These are phyloP conservation scores for Hydrozoanthus gracilis DNA, from an alignment of 92 coral and sea anemone genomes.

Conservation along the genomic window DNA sequence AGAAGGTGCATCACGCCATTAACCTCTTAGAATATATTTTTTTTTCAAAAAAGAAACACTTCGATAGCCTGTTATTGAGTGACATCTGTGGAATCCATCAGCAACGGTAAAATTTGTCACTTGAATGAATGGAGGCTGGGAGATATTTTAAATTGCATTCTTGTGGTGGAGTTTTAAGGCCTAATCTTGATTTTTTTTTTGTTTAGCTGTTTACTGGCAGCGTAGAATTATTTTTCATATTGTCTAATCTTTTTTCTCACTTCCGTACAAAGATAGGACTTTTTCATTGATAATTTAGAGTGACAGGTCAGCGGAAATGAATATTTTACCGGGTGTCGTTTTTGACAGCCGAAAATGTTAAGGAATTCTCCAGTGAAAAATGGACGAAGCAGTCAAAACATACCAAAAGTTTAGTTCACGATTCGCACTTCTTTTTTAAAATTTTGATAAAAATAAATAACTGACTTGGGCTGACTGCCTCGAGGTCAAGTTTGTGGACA, in stretches of 20 bases:
- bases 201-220: not conserved
- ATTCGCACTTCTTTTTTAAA: not conserved
- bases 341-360: slow-evolving; percentile 34
- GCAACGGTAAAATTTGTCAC: not conserved
- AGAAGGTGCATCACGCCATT: too few relatives aligned
- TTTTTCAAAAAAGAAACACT: too few relatives aligned
- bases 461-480: not conserved
- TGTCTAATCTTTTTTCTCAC: slow-evolving; percentile 16
- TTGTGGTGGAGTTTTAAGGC: not conserved
- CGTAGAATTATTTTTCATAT: not conserved
- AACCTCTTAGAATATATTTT: too few relatives aligned
- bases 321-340: slow-evolving; percentile 3
- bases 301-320: slow-evolving; percentile 45
- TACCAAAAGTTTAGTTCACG: not conserved
- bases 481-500: slow-evolving; percentile 37
- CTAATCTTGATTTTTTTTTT: not conserved
- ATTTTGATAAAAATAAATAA: not conserved
- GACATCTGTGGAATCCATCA: not conserved
- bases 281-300: slow-evolving; percentile 26
- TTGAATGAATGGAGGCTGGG: too few relatives aligned
- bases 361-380: slow-evolving; percentile 22
- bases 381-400: not conserved
- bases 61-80: too few relatives aligned
- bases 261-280: slow-evolving; percentile 29
- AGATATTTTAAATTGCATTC: not conserved